phyloP scores from a whole-genome alignment of 1,140 invertebrate genomes.

The Caenorhabditis latens region DNA sequence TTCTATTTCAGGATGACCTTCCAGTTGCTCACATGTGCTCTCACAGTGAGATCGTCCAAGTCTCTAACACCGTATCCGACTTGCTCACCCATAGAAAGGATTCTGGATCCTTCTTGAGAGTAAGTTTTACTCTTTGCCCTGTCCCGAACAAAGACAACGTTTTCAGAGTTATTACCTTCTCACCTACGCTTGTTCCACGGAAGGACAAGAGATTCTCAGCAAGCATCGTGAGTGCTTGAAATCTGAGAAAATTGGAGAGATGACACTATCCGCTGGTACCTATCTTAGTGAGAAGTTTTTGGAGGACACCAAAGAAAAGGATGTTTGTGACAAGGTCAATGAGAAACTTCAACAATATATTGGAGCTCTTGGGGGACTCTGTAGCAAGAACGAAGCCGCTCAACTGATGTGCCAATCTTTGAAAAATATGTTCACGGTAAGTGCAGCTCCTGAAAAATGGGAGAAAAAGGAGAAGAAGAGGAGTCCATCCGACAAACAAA shows the following conservation, averaged over 20 bases:
- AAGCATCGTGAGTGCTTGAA: slow-evolving; percentile 74
- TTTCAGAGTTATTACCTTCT: slow-evolving; percentile 75
- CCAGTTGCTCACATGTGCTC: slow-evolving; percentile 73
- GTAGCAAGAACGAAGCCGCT: slow-evolving; percentile 75
- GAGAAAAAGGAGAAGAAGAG: too few relatives aligned
- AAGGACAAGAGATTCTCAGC: slow-evolving; percentile 74
- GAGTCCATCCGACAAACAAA: neutral
- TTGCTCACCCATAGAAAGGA: slow-evolving; percentile 76
- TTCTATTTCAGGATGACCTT: slow-evolving; percentile 76
- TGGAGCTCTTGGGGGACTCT: slow-evolving; percentile 74
- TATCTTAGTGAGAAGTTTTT: slow-evolving; percentile 77
- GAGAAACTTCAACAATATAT: slow-evolving; percentile 72
- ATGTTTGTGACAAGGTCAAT: slow-evolving; percentile 73
- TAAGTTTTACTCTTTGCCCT: neutral
- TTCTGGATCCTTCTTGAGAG: slow-evolving; percentile 75
- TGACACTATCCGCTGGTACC: slow-evolving; percentile 77
- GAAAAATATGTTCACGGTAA: slow-evolving; percentile 71
- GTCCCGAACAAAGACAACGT: neutral
- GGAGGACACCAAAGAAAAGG: slow-evolving; percentile 72
- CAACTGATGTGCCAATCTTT: slow-evolving; percentile 75
- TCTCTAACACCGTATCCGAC: slow-evolving; percentile 77
- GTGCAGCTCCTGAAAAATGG: neutral
- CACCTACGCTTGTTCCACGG: slow-evolving; percentile 75
- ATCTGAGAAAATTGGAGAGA: slow-evolving; percentile 76
- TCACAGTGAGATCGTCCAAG: slow-evolving; percentile 74